Base-by-base conservation (phyloP, 1,140 invertebrate species). In the Drosophila ohnishii region DNA sequence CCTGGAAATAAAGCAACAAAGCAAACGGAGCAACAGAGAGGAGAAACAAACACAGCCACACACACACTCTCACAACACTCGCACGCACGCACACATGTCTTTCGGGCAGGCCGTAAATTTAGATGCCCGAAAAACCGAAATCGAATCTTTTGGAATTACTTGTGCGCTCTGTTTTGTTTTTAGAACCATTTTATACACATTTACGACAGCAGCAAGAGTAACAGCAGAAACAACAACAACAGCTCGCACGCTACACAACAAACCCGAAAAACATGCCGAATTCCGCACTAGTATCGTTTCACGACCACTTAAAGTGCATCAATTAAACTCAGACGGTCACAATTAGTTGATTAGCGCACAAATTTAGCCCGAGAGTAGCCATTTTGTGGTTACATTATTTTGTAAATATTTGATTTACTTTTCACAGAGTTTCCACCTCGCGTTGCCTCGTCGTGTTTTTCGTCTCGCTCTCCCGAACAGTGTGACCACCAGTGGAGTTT, bases 381-480 rank as follows among this genome's bases (percentile, higher is more conserved):
- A 77, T 77, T 77, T 77, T 77, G 75, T 77, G 50, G 58, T 60
- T 45, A 50, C 56, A 58, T 63, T 70, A 37, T 77, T 77, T 77
- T 70, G 73, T 77, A 77, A 77, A 77, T 77, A 77, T 70, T 77
- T 62, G 50, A 77, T 70, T 77, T 70, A 70, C 51, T 77, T 76
- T 66, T 77, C 50, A 74, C 70, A 55, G 16, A 61, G 42, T 47
- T 55, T 55, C 53, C 70, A 62, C 47, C 51, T 73, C 60, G 30
- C 71, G 35, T 53, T 61, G 39, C 28, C 45, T 42, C 35, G 28
- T 73, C 69, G 67, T 39, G 55, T 71, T 50, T 59, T 59, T 50
- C 70, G 42, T 58, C 56, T 59, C 69, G 66, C 56, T 59, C 69
- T 37, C 37, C 45, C 28, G 48, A 58, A 50, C 62, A 70, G 62